phyloP scores from a whole-genome alignment of 2,797 vertebrate genomes.

The Sphenopsis melanotis region DNA sequence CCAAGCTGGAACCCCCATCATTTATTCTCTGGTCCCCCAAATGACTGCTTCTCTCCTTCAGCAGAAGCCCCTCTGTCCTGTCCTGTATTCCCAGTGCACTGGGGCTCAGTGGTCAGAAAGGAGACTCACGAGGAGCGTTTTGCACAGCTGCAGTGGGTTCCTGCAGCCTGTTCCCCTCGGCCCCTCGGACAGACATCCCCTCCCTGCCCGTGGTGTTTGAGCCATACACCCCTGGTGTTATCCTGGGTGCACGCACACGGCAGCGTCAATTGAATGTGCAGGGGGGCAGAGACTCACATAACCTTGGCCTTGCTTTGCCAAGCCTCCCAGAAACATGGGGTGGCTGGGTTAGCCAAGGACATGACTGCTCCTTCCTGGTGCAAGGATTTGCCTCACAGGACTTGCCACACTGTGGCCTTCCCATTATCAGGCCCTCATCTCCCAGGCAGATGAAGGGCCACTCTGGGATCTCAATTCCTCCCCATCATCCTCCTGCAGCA shows the following conservation, averaged over 20 bases:
- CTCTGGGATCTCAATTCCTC: not conserved
- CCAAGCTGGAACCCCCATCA: not conserved
- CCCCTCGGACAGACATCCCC: not conserved
- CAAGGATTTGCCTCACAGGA: not conserved
- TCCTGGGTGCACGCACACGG: fast-evolving
- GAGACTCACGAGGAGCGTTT: not conserved
- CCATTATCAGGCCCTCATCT: not conserved
- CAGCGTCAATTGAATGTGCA: fast-evolving
- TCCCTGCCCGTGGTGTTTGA: not conserved
- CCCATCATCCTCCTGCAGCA: not conserved
- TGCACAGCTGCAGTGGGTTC: not conserved
- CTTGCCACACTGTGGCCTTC: not conserved
- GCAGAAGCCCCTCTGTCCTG: not conserved
- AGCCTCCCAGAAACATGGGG: not conserved
- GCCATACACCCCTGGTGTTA: fast-evolving
- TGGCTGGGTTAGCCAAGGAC: not conserved
- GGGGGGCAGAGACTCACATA: not conserved
- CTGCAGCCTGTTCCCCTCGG: not conserved
- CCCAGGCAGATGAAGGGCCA: not conserved
- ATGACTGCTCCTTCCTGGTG: not conserved
- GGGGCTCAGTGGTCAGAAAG: not conserved
- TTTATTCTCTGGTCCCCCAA: not conserved
- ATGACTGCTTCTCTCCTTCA: not conserved
- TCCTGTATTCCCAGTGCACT: not conserved
- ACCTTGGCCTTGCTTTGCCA: not conserved